A percentile compares a stretch with the other conserved stretches of the same genome.
These are phyloP conservation scores for Pedionomus torquatus DNA, from an alignment of 2,113 vertebrate genomes.

Conservation along the genomic window DNA sequence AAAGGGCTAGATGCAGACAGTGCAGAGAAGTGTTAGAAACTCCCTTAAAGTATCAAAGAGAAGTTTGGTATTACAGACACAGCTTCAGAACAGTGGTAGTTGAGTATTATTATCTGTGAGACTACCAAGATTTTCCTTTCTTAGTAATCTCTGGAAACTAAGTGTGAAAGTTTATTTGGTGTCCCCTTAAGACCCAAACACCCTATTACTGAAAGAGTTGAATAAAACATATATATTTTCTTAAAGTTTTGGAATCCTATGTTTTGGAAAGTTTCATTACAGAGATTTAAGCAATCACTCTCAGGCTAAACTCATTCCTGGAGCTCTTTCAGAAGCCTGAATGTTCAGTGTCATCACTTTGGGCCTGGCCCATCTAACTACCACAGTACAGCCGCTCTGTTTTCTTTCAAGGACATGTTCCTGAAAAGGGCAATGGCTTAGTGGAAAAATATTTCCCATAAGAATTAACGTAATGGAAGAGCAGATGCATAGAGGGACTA, in stretches of 20 bases:
- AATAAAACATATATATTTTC: not conserved
- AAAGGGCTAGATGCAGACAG: not conserved
- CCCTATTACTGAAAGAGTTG: not conserved
- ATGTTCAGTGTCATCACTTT: not conserved
- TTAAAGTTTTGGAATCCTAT: not conserved
- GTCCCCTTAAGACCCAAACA: not conserved
- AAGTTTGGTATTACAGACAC: not conserved
- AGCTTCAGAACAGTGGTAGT: not conserved
- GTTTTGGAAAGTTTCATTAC: not conserved
- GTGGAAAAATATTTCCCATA: not conserved
- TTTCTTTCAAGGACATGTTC: not conserved
- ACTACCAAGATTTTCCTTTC: not conserved
- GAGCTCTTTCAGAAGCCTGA: not conserved
- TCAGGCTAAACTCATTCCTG: not conserved
- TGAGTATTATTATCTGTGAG: not conserved
- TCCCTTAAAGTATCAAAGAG: not conserved
- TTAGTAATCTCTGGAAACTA: not conserved
- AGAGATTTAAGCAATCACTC: not conserved
- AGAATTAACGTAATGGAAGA: not conserved
- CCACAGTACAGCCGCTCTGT: not conserved
- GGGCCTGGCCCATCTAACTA: not conserved
- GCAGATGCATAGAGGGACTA: not conserved
- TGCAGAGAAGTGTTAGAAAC: not conserved
- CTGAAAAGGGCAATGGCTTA: not conserved
- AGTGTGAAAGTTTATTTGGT: not conserved